Percentiles rank a stretch among this genome's conserved stretches.
Evolutionary conservation across 2,797 vertebrate genomes (phyloP).

Genomic region (Okamejei kenojei): DNA sequence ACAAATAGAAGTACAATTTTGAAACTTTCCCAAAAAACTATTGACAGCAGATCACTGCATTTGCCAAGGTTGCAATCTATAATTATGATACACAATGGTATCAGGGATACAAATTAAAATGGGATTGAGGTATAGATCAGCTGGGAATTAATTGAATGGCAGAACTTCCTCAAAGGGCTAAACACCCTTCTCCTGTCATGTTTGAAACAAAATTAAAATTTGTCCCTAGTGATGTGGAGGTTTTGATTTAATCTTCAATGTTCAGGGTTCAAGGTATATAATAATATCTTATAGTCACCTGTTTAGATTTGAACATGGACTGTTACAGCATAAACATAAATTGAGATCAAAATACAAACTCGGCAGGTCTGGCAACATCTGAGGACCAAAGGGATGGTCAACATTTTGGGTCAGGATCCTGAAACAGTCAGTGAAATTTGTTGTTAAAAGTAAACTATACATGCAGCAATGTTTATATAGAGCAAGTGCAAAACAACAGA

Average conservation of each 20-base stretch:
- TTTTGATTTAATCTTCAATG: not conserved
- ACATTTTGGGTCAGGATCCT: too few relatives aligned
- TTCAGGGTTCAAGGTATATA: not conserved
- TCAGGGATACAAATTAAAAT: not conserved
- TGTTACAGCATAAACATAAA: not conserved
- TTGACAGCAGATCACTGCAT: not conserved
- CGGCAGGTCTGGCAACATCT: too few relatives aligned
- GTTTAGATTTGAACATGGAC: not conserved
- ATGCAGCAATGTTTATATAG: too few relatives aligned
- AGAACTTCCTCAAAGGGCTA: not conserved
- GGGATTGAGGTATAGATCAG: not conserved
- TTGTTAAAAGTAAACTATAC: too few relatives aligned
- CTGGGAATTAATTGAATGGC: not conserved
- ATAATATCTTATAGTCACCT: not conserved
- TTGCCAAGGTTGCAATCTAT: not conserved
- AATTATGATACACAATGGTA: not conserved
- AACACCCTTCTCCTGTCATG: not conserved
- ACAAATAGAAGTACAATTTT: not conserved
- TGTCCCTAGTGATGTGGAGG: not conserved
- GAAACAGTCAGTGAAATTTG: too few relatives aligned
- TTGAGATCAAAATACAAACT: not conserved
- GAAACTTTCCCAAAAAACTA: not conserved
- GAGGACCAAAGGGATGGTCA: too few relatives aligned
- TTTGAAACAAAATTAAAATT: not conserved
- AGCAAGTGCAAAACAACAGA: too few relatives aligned